Conservation (phyloP, 2,797 vertebrate species). For the Tragelaphus oryx region DNA sequence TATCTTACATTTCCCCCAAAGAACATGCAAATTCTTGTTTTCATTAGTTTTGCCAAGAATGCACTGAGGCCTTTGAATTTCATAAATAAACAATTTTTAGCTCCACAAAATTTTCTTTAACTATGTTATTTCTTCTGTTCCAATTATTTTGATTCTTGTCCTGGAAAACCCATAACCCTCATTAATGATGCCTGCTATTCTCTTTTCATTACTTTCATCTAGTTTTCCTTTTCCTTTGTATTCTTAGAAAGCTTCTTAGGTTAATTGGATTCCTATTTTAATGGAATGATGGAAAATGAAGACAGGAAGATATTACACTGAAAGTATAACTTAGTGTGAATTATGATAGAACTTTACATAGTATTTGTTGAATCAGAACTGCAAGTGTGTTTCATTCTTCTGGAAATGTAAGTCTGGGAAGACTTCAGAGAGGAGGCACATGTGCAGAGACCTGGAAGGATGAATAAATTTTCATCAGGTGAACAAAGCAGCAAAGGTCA, state of each 20-base stretch:
- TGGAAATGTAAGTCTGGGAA: neutral
- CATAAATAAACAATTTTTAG: constrained; percentile 25
- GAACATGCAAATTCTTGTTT: constrained; percentile 25
- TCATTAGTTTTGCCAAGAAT: constrained; percentile 40
- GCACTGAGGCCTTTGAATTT: constrained; percentile 27
- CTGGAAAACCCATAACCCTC: neutral
- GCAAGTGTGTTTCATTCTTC: neutral
- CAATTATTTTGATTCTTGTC: constrained; percentile 8
- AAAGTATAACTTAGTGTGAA: neutral
- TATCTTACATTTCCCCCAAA: constrained; percentile 28
- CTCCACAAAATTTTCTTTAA: constrained; percentile 1
- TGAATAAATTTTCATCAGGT: neutral
- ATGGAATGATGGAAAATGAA: neutral
- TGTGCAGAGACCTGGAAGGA: neutral
- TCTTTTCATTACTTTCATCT: neutral
- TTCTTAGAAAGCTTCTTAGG: neutral
- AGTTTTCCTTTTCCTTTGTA: neutral
- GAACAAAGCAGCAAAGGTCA: neutral
- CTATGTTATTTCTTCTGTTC: constrained; percentile 16
- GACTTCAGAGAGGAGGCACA: neutral
- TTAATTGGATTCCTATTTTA: neutral
- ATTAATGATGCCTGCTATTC: neutral
- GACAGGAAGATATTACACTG: neutral
- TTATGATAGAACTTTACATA: neutral
- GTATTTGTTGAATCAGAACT: neutral